Evolutionary conservation across 1,140 invertebrate species (phyloP).

Genomic region (Colletes latitarsis): DNA sequence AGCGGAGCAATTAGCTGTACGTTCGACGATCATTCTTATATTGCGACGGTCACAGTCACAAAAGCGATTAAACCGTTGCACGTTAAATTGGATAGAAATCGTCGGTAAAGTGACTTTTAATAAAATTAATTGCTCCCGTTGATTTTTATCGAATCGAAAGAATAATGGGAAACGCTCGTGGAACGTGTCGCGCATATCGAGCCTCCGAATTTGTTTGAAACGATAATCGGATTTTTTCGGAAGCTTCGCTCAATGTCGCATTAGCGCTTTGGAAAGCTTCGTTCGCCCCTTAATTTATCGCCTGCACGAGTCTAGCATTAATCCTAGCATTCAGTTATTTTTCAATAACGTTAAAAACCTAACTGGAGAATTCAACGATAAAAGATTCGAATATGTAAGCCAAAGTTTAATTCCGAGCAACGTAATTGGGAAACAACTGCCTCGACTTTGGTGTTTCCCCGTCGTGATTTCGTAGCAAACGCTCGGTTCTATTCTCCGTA

Average conservation of each 20-base stretch:
- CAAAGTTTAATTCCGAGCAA: too few relatives aligned
- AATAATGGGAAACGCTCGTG: background rate
- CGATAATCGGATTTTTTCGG: background rate
- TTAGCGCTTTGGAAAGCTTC: too few relatives aligned
- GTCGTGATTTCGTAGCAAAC: too few relatives aligned
- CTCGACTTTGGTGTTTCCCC: too few relatives aligned
- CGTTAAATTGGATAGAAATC: constrained; percentile 29
- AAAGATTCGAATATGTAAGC: too few relatives aligned
- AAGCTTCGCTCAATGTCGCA: too few relatives aligned
- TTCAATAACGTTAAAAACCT: too few relatives aligned
- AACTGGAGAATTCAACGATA: too few relatives aligned
- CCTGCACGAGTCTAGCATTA: too few relatives aligned
- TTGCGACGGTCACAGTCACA: background rate
- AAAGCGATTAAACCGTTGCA: constrained; percentile 11
- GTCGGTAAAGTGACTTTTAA: constrained; percentile 49
- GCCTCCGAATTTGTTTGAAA: background rate
- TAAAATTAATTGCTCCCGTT: constrained; percentile 47
- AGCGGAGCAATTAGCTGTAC: background rate
- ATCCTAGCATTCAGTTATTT: too few relatives aligned
- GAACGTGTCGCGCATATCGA: background rate
- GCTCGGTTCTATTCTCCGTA: background rate
- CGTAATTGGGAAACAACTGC: too few relatives aligned
- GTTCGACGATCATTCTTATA: constrained; percentile 1
- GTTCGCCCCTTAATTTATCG: too few relatives aligned
- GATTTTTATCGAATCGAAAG: constrained; percentile 18